Evolutionary conservation across 2,113 vertebrate genomes (phyloP).

Genomic region (Oreocharis arfaki): DNA sequence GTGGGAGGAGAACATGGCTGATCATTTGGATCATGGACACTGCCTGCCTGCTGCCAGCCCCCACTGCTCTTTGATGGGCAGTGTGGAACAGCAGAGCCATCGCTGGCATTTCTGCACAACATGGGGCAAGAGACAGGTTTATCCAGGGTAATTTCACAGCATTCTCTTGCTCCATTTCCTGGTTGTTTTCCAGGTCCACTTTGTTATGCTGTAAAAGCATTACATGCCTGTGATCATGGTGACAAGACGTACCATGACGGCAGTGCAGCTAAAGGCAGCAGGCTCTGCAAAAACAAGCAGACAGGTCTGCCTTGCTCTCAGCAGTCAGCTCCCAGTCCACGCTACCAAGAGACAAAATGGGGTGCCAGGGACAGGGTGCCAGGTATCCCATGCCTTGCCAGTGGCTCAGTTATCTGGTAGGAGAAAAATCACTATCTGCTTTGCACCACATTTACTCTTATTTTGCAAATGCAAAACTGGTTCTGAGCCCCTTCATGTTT

Average conservation of each 20-base stretch:
- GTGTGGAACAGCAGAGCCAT: not conserved
- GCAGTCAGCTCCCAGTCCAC: not conserved
- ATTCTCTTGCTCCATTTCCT: not conserved
- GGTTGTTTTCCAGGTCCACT: constrained; percentile 25
- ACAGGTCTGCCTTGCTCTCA: not conserved
- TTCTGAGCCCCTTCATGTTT: not conserved
- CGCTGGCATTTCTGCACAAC: not conserved
- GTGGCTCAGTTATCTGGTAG: not conserved
- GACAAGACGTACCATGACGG: not conserved
- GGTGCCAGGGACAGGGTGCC: not conserved
- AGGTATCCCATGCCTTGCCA: not conserved
- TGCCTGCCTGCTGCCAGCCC: not conserved
- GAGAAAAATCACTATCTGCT: not conserved
- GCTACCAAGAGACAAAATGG: not conserved
- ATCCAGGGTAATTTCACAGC: not conserved
- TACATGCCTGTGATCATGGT: not conserved
- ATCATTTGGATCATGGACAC: not conserved
- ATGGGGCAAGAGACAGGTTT: not conserved
- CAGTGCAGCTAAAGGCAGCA: not conserved
- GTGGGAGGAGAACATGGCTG: not conserved
- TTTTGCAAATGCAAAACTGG: not conserved
- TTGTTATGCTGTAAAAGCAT: not conserved
- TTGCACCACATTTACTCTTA: not conserved
- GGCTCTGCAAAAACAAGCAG: not conserved
- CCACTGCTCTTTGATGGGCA: not conserved